A percentile compares a stretch with the other conserved stretches of the same genome.
These are phyloP conservation scores for Eulithis prunata DNA, from an alignment of 2,888 invertebrate species.

Conservation along the genomic window DNA sequence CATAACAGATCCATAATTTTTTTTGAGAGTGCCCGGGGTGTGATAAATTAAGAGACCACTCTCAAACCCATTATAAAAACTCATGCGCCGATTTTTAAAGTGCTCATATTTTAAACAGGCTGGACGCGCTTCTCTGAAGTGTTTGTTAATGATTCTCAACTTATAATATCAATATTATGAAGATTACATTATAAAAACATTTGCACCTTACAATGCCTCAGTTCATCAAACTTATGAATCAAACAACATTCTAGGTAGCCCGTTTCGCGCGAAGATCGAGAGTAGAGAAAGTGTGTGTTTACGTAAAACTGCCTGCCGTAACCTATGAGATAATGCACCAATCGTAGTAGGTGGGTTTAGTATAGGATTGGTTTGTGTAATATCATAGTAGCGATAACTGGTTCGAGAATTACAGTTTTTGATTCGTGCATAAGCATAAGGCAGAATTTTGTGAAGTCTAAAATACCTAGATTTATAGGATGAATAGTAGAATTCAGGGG, in stretches of 20 bases:
- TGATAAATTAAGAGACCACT: too few relatives aligned
- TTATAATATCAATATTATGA: too few relatives aligned
- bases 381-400: conserved; percentile 7
- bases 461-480: not conserved
- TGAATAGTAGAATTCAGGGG: too few relatives aligned
- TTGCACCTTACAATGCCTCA: not conserved
- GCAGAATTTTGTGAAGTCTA: not conserved
- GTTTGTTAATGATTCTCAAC: too few relatives aligned
- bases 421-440: not conserved
- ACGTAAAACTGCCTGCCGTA: conserved; percentile 58
- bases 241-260: conserved; percentile 27
- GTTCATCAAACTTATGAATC: conserved; percentile 17
- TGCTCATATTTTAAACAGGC: too few relatives aligned
- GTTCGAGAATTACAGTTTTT: conserved; percentile 8
- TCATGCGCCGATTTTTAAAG: too few relatives aligned
- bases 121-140: too few relatives aligned
- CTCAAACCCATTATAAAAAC: too few relatives aligned
- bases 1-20: too few relatives aligned
- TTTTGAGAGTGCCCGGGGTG: too few relatives aligned
- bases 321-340: conserved; percentile 49
- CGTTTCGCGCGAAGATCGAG: conserved; percentile 45
- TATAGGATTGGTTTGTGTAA: not conserved
- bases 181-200: too few relatives aligned
- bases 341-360: conserved; percentile 2
- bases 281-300: conserved; percentile 65